Percentiles rank a stretch among this genome's conserved stretches.
These are phyloP conservation scores for Leucoraja ocellata DNA, from an alignment of 2,797 vertebrate genomes.

Conservation along the genomic window DNA sequence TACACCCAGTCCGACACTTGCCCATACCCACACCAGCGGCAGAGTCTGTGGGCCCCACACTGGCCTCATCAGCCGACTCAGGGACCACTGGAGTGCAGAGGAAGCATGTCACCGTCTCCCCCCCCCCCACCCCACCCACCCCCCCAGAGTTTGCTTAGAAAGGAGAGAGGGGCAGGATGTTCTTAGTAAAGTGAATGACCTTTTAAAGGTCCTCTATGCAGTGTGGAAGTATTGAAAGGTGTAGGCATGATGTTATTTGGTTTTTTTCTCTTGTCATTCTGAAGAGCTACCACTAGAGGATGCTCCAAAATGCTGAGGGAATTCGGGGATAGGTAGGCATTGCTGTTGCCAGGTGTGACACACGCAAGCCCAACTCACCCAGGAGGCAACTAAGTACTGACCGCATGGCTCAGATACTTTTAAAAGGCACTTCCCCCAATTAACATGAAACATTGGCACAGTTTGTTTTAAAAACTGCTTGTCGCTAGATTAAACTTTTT, in stretches of 20 bases:
- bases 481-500: not conserved
- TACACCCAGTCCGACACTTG: no score
- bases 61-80: no score
- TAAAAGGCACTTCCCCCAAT: not conserved
- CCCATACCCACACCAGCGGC: no score
- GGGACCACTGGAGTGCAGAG: no score
- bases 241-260: not conserved
- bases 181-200: not conserved
- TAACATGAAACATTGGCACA: not conserved
- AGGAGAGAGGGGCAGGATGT: not conserved
- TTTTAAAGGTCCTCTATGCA: not conserved
- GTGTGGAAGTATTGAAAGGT: not conserved
- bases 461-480: not conserved
- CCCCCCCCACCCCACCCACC: no score
- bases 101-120: no score
- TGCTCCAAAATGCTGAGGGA: slow-evolving; percentile 30
- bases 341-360: not conserved
- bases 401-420: no score
- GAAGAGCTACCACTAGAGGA: slow-evolving; percentile 15
- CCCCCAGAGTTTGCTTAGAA: no score
- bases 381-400: not conserved
- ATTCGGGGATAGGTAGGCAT: not conserved
- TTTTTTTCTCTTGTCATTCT: not conserved
- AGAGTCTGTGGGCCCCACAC: no score
- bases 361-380: not conserved